Evolutionary conservation across 2,113 vertebrate genomes (phyloP).

Genomic region (Neopipo cinnamomea): DNA sequence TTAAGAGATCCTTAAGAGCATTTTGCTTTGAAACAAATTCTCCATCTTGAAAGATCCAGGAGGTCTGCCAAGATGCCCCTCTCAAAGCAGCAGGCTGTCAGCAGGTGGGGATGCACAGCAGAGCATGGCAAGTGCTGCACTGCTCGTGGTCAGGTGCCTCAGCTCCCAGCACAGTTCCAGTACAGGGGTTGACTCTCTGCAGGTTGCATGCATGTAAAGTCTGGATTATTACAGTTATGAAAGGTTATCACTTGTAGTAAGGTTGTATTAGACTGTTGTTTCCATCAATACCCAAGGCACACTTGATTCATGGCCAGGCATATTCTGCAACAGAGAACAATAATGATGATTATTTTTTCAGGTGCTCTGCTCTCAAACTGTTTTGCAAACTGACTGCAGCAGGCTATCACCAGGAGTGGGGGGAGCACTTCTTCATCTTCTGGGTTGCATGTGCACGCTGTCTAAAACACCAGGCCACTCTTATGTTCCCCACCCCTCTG

Average conservation of each 20-base stretch:
- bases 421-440: neutral
- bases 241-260: neutral
- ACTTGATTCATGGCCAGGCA: slow-evolving; percentile 71
- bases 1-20: neutral
- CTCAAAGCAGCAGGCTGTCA: neutral
- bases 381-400: neutral
- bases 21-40: neutral
- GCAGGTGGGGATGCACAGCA: neutral
- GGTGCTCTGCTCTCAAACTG: neutral
- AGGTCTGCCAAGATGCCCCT: neutral
- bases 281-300: slow-evolving; percentile 68
- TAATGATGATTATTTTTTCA: neutral
- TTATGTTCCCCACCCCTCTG: neutral
- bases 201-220: neutral
- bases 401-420: neutral
- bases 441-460: rapidly evolving
- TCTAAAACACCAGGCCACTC: neutral
- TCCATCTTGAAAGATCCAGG: neutral
- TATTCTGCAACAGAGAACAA: slow-evolving; percentile 68
- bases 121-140: neutral
- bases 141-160: neutral
- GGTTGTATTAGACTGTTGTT: neutral
- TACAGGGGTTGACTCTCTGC: neutral
- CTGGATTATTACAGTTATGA: neutral
- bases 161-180: neutral